A percentile compares a stretch with the other conserved stretches of the same genome.
phyloP scores from a whole-genome alignment of 1,140 invertebrate species.

The Callitettix versicolor region DNA sequence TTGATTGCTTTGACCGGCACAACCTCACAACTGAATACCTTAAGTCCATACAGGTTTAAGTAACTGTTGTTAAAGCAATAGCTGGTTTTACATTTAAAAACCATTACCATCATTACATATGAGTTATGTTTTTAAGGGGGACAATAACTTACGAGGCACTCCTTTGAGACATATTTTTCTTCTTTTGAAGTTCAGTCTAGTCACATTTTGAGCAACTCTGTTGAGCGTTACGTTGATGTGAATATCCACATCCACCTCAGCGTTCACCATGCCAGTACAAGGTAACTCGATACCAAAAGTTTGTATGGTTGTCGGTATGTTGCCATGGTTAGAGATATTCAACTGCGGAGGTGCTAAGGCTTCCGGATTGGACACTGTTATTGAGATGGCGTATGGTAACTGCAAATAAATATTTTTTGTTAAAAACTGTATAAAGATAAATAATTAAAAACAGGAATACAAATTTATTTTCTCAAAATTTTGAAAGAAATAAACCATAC shows the following conservation, averaged over 20 bases:
- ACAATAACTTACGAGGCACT: conserved; percentile 28
- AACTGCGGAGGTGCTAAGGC: conserved; percentile 62
- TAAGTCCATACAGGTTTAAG: too few species aligned
- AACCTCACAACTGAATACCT: too few species aligned
- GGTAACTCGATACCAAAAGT: conserved; percentile 75
- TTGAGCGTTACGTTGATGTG: conserved; percentile 70
- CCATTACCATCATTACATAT: too few species aligned
- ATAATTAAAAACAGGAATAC: too few species aligned
- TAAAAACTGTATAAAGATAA: background rate
- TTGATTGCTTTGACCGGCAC: too few species aligned
- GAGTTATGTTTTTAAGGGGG: too few species aligned
- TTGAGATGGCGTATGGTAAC: conserved; percentile 74
- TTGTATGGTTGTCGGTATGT: conserved; percentile 60
- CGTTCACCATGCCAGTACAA: conserved; percentile 65
- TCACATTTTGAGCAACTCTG: conserved; percentile 51
- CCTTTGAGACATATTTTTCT: conserved; percentile 75
- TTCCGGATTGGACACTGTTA: conserved; percentile 40
- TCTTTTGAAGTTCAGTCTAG: conserved; percentile 64
- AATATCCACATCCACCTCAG: conserved; percentile 74
- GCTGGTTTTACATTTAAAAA: too few species aligned
- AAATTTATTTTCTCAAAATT: too few species aligned
- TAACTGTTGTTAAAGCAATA: too few species aligned
- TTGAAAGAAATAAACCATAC: too few species aligned
- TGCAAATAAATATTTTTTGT: conserved; percentile 36
- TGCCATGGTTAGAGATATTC: conserved; percentile 69